phyloP scores from a whole-genome alignment of 2,797 vertebrate species.

The Periophthalmus magnuspinnatus region DNA sequence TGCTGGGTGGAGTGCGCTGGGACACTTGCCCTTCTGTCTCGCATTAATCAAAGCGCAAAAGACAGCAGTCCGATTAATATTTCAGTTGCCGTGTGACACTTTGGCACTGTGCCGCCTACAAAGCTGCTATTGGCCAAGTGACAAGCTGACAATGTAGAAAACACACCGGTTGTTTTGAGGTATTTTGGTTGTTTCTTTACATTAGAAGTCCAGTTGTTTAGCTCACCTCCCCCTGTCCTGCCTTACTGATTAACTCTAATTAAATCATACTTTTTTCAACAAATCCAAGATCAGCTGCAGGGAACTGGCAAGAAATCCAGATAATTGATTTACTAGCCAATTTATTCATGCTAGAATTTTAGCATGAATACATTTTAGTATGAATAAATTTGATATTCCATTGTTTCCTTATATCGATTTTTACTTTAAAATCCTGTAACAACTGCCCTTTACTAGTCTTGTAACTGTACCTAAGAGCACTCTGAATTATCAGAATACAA shows the following conservation, averaged over 20 bases:
- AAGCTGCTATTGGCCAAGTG: constrained; percentile 43
- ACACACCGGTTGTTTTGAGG: too few species aligned
- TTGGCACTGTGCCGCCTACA: constrained; percentile 41
- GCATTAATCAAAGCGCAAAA: constrained; percentile 58
- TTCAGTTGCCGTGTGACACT: constrained; percentile 58
- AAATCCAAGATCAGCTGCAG: not conserved
- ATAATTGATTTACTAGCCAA: not conserved
- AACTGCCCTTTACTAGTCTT: too few species aligned
- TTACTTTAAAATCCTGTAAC: too few species aligned
- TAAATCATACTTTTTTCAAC: too few species aligned
- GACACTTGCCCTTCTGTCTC: constrained; percentile 46
- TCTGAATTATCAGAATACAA: too few species aligned
- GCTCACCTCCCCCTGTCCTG: constrained; percentile 1
- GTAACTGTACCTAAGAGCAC: too few species aligned
- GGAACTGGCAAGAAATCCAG: not conserved
- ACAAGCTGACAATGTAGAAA: constrained; percentile 46
- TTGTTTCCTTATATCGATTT: too few species aligned
- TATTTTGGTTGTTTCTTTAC: too few species aligned
- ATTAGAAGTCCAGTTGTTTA: not conserved
- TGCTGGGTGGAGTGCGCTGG: constrained; percentile 1
- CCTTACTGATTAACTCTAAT: too few species aligned
- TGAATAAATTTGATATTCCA: too few species aligned
- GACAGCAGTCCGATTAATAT: constrained; percentile 55
- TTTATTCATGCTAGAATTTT: not conserved
- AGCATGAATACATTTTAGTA: too few species aligned